These are phyloP conservation scores for Euproctis similis DNA, from an alignment of 2,888 invertebrate genomes.

Conservation along the genomic window DNA sequence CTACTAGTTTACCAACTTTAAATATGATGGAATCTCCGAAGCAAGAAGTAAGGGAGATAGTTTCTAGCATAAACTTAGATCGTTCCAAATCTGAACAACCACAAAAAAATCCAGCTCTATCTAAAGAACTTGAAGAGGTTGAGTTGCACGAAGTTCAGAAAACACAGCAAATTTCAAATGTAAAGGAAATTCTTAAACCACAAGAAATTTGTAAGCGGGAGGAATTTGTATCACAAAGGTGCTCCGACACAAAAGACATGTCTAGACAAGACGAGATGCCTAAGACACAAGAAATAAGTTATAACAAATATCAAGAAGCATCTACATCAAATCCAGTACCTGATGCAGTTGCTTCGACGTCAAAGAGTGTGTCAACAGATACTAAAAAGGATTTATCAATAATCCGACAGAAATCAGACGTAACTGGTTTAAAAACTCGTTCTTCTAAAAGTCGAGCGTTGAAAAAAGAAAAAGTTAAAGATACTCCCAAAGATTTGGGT, in stretches of 20 bases:
- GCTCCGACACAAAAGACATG: not conserved
- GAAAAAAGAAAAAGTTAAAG: slow-evolving; percentile 49
- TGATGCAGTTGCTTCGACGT: slow-evolving; percentile 7
- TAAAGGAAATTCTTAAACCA: slow-evolving; percentile 1
- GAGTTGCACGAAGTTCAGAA: not conserved
- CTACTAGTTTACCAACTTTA: slow-evolving; percentile 86
- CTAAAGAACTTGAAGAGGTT: too few species aligned
- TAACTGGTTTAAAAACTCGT: slow-evolving; percentile 74
- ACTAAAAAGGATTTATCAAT: slow-evolving; percentile 43
- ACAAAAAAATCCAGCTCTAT: slow-evolving; percentile 22
- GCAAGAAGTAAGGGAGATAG: slow-evolving; percentile 48
- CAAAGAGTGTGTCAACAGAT: slow-evolving; percentile 14
- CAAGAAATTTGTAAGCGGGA: slow-evolving; percentile 4
- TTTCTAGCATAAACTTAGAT: slow-evolving; percentile 35
- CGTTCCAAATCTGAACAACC: slow-evolving; percentile 63
- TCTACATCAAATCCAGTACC: not conserved
- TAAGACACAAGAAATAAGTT: slow-evolving; percentile 43
- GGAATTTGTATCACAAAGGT: not conserved
- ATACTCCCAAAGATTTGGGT: slow-evolving; percentile 31
- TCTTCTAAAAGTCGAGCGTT: slow-evolving; percentile 49
- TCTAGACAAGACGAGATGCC: not conserved
- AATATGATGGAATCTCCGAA: slow-evolving; percentile 72
- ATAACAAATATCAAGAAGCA: slow-evolving; percentile 7
- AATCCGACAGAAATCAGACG: slow-evolving; percentile 77
- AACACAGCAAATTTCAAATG: not conserved